Base-by-base conservation (phyloP, 2,888 invertebrate genomes). In the Yponomeuta evonymella region DNA sequence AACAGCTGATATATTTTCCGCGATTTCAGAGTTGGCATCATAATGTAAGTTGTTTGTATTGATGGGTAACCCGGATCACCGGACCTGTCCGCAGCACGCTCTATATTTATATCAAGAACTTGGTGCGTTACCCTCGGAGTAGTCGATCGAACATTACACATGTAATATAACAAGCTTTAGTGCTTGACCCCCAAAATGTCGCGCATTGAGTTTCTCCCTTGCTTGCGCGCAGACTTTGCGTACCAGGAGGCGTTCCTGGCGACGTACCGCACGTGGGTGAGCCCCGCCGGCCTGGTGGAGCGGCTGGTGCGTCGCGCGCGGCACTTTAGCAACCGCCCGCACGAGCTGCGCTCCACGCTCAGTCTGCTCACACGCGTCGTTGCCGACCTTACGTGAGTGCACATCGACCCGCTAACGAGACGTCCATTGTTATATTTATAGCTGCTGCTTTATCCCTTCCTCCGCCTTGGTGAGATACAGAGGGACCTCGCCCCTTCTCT, bases 171-270 rank as follows among this genome's bases (percentile, higher is more conserved):
- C 30, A 10, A 6, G 29, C 64, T 23, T 64, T 23, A 11, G 9
- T 4, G 6, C 6, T 6, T 29, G 2, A 2, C n/a, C 2, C 64
- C 29, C 51, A 15, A 58, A 12, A 58, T 15, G 5, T 58, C 3
- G 12, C 51, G 12, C 51, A 58, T 12, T 58, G 51, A 58, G 15
- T 15, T 15, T 12, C 12, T 15, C 64, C 29, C 10, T 64, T 29
- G 2, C 33, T 9, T 58, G 64, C 79, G 76, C 74, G 73, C 93
- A 97, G 97, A 97, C 89, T 96, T 98, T 89, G 94, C 97, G 87
- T 98, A 97, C 91, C 98, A 98, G 93, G 99, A 99, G 93, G 99
- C 99, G 75, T 99, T 99, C 92, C 94, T 99, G 78, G 98, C 98
- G 71, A 99, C 99, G 73, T 99, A 99, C 91, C 94, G 99, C 77